These are phyloP conservation scores for Episyrphus balteatus DNA, from an alignment of 1,140 invertebrate genomes.

Conservation along the genomic window DNA sequence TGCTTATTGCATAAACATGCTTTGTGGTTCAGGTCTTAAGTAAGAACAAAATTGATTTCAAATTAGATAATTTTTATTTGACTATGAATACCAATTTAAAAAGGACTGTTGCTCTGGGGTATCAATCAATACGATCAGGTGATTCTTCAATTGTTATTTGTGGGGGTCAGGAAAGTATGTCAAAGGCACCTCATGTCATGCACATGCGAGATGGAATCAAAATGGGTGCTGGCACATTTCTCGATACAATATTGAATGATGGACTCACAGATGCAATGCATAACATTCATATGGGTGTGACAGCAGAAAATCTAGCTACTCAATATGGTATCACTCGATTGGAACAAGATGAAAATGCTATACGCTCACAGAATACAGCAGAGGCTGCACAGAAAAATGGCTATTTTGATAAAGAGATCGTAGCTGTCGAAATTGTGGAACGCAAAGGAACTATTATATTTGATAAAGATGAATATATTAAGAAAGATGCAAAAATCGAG, in stretches of 20 bases:
- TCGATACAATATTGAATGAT: conserved; percentile 64
- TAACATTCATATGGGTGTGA: conserved; percentile 74
- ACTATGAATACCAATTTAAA: conserved; percentile 5
- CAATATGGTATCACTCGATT: conserved; percentile 55
- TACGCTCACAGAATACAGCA: conserved; percentile 59
- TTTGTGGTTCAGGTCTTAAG: conserved; percentile 80
- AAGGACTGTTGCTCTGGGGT: conserved; percentile 57
- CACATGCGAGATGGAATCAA: conserved; percentile 55
- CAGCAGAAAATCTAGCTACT: conserved; percentile 72
- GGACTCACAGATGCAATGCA: conserved; percentile 72
- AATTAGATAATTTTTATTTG: background rate
- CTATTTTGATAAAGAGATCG: conserved; percentile 61
- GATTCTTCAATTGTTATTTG: conserved; percentile 62
- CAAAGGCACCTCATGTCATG: conserved; percentile 59
- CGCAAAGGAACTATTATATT: conserved; percentile 42
- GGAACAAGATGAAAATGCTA: conserved; percentile 66
- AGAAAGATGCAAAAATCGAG: conserved; percentile 46
- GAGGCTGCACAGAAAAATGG: conserved; percentile 51
- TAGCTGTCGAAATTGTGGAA: conserved; percentile 45
- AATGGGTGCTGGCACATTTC: conserved; percentile 53
- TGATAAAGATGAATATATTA: conserved; percentile 59
- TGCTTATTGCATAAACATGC: conserved; percentile 68
- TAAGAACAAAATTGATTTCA: conserved; percentile 31
- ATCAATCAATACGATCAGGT: conserved; percentile 56
- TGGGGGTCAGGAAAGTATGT: conserved; percentile 84